Evolutionary conservation across 2,797 vertebrate species (phyloP).

Genomic region (Betta splendens): DNA sequence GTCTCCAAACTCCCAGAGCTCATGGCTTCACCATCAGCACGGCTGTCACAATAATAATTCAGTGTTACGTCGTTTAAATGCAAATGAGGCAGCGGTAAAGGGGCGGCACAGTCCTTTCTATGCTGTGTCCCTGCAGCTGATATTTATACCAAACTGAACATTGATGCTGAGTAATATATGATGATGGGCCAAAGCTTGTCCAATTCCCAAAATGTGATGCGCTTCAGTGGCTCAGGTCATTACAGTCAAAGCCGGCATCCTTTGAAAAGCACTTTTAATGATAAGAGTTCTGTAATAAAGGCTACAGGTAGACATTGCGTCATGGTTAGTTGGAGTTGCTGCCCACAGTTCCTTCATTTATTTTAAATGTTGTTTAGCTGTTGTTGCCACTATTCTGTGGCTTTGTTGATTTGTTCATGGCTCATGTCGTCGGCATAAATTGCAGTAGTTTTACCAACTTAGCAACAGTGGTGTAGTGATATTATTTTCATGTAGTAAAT

Average conservation of each 20-base stretch:
- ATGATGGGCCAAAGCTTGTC: conserved; percentile 58
- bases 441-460: too few species aligned
- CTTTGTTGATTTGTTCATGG: conserved; percentile 4
- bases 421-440: background rate
- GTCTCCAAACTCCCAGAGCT: conserved; percentile 7
- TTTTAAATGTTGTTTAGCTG: conserved; percentile 20
- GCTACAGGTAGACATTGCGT: conserved; percentile 7
- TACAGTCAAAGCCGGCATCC: conserved; percentile 39
- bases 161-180: conserved; percentile 65
- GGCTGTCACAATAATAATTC: conserved; percentile 34
- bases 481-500: conserved; percentile 3
- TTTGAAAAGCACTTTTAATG: conserved; percentile 52
- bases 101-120: conserved; percentile 32
- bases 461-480: background rate
- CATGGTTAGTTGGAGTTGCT: conserved; percentile 16
- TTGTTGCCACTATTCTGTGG: conserved; percentile 4
- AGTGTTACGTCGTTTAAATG: conserved; percentile 36
- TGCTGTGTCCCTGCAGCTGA: conserved; percentile 30
- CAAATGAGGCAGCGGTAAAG: conserved; percentile 43
- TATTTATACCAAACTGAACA: conserved; percentile 60
- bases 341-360: conserved; percentile 17
- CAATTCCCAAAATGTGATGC: conserved; percentile 62
- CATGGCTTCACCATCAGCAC: conserved; percentile 1
- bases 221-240: conserved; percentile 51
- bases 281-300: conserved; percentile 33